Evolutionary conservation across 2,888 invertebrate genomes (phyloP).

Genomic region (Euproctis similis): DNA sequence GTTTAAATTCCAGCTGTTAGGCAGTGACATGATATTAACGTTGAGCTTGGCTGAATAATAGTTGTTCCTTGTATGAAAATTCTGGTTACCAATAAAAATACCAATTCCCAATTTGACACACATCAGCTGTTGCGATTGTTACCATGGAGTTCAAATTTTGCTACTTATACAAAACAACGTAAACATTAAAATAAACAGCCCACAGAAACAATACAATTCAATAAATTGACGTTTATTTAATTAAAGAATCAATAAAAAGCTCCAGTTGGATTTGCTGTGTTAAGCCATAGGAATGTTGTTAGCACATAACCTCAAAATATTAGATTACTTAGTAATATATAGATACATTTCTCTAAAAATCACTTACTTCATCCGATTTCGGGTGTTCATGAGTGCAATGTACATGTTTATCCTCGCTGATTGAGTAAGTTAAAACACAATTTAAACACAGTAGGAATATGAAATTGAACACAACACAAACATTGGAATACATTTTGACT

Average conservation of each 20-base stretch:
- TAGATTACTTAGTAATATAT: neutral
- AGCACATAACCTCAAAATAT: neutral
- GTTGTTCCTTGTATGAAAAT: no score
- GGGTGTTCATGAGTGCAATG: conserved; percentile 81
- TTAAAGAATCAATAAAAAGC: conserved; percentile 5
- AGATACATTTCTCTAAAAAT: conserved; percentile 6
- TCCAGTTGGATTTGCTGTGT: neutral
- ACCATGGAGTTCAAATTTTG: no score
- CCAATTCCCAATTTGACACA: no score
- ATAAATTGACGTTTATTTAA: neutral
- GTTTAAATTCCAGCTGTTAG: no score
- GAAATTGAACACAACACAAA: conserved; percentile 32
- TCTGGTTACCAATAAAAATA: no score
- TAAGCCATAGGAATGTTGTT: neutral
- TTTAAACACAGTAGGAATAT: conserved; percentile 32
- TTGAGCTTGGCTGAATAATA: no score
- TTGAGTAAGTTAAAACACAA: conserved; percentile 32
- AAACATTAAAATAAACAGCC: no score
- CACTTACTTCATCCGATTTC: conserved; percentile 79
- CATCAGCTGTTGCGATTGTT: no score
- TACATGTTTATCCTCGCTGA: conserved; percentile 41
- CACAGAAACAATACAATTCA: neutral
- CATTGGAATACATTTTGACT: conserved; percentile 30
- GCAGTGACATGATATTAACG: no score
- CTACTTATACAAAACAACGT: no score